A percentile compares a stretch with the other conserved stretches of the same genome.
Evolutionary conservation across 2,888 invertebrate genomes (phyloP).

Genomic region (Dicranocentrus wangi): DNA sequence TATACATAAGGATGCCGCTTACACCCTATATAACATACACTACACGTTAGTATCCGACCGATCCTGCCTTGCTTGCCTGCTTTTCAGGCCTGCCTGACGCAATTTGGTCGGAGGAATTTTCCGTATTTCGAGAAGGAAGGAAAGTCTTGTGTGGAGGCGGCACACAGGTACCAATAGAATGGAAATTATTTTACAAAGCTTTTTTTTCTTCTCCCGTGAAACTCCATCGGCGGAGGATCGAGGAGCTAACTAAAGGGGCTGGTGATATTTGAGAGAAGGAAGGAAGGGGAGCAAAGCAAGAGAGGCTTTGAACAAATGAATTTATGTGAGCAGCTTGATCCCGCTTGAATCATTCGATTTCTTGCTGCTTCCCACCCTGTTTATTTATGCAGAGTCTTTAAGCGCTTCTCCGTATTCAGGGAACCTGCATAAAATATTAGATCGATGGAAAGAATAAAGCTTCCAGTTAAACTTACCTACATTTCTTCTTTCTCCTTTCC

Average conservation of each 20-base stretch:
- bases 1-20: too few relatives aligned
- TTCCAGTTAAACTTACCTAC: not conserved
- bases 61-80: too few relatives aligned
- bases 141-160: not conserved
- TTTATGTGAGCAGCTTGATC: not conserved
- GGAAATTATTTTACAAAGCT: not conserved
- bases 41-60: too few relatives aligned
- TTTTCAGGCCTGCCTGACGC: too few relatives aligned
- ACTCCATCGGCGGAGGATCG: too few relatives aligned
- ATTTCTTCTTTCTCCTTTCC: not conserved
- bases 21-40: too few relatives aligned
- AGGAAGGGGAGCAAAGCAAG: not conserved
- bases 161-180: not conserved
- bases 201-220: too few relatives aligned
- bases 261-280: not conserved
- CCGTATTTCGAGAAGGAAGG: too few relatives aligned
- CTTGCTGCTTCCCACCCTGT: not conserved
- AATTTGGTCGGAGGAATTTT: too few relatives aligned
- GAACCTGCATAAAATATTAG: slow-evolving; percentile 8
- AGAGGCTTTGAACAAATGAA: not conserved
- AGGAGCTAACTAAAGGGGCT: too few relatives aligned
- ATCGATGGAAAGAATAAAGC: not conserved
- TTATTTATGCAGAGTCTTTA: slow-evolving; percentile 8
- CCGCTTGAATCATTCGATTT: not conserved
- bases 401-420: not conserved